These are phyloP conservation scores for Cyclophora albipunctata DNA, from an alignment of 2,888 invertebrate species.

Conservation along the genomic window DNA sequence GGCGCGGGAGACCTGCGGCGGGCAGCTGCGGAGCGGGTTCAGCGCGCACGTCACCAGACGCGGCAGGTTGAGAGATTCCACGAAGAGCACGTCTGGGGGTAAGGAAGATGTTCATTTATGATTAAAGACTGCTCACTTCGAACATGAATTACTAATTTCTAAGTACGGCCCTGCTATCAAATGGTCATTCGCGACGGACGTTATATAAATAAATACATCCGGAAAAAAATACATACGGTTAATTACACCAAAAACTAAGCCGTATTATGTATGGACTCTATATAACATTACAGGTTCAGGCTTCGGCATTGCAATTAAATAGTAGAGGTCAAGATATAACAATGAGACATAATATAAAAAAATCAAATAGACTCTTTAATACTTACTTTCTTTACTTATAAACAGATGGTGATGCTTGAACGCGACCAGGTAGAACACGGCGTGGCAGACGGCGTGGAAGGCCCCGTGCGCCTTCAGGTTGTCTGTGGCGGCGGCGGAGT, in stretches of 20 bases:
- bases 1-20: constrained; percentile 83
- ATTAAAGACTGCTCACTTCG: no score
- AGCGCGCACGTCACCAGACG: constrained; percentile 89
- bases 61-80: constrained; percentile 88
- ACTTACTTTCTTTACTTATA: constrained; percentile 83
- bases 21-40: constrained; percentile 91
- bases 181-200: no score
- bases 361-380: not conserved
- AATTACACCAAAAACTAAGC: not conserved
- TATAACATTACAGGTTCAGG: not conserved
- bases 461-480: constrained; percentile 83
- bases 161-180: no score
- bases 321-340: no score
- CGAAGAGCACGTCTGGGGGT: constrained; percentile 83
- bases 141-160: no score
- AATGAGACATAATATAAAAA: no score
- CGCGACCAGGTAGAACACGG: constrained; percentile 93
- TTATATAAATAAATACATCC: no score
- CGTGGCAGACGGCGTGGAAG: constrained; percentile 94
- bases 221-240: no score
- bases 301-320: not conserved
- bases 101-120: not conserved
- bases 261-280: no score
- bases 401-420: constrained; percentile 92
- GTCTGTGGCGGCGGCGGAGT: constrained; percentile 51